These are phyloP conservation scores for Pogonophryne albipinna DNA, from an alignment of 2,797 vertebrate species.

Conservation along the genomic window DNA sequence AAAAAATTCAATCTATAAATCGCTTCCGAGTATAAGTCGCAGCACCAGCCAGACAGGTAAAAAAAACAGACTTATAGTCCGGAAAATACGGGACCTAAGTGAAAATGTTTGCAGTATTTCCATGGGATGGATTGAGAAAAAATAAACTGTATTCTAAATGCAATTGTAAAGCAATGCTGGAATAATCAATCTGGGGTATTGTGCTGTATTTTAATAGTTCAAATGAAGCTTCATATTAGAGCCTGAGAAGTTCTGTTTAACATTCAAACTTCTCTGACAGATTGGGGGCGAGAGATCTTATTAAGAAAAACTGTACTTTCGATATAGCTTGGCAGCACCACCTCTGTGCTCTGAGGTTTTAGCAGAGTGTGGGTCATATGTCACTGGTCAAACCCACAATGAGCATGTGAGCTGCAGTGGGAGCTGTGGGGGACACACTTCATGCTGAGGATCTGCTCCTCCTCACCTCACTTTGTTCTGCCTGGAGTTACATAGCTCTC, in stretches of 20 bases:
- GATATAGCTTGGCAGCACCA: background rate
- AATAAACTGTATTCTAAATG: background rate
- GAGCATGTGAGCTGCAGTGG: constrained; percentile 17
- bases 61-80: too few species aligned
- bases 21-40: too few species aligned
- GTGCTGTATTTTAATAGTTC: background rate
- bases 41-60: too few species aligned
- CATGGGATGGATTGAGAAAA: background rate
- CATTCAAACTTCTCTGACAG: constrained; percentile 1
- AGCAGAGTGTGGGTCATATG: constrained; percentile 4
- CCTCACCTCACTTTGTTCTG: constrained; percentile 11
- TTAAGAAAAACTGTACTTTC: background rate
- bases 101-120: constrained; percentile 1
- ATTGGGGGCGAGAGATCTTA: background rate
- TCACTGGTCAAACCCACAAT: constrained; percentile 14
- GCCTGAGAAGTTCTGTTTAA: constrained; percentile 3
- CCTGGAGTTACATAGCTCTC: constrained; percentile 14
- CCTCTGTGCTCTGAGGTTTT: background rate
- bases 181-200: background rate
- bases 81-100: too few species aligned
- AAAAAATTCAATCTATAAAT: too few species aligned
- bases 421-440: constrained; percentile 5
- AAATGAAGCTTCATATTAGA: background rate
- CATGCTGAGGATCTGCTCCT: constrained; percentile 24
- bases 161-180: background rate